Evolutionary conservation across 2,888 invertebrate species (phyloP).

Genomic region (Bombylius discolor): DNA sequence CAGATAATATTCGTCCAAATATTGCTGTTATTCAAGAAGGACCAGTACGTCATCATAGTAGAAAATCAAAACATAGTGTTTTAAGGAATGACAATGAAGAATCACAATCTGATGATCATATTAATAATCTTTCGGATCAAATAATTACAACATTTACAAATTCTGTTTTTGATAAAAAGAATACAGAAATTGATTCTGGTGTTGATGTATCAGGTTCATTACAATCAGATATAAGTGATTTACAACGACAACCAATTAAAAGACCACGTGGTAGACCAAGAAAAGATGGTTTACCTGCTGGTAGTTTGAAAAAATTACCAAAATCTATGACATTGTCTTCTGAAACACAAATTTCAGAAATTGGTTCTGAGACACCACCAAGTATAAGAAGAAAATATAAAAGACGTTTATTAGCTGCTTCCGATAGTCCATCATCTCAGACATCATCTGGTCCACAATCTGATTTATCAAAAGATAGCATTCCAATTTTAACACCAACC

Average conservation of each 20-base stretch:
- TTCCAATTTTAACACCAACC: neutral
- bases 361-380: neutral
- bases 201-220: constrained; percentile 11
- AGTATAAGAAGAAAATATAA: neutral
- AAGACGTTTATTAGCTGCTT: neutral
- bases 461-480: neutral
- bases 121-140: constrained; percentile 26
- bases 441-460: neutral
- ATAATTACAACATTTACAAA: constrained; percentile 11
- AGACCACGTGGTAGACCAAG: constrained; percentile 13
- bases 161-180: constrained; percentile 2
- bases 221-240: constrained; percentile 2
- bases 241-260: constrained; percentile 9
- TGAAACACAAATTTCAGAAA: neutral
- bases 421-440: neutral
- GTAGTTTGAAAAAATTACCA: constrained; percentile 21
- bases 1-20: constrained; percentile 33
- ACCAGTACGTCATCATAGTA: constrained; percentile 6
- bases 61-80: constrained; percentile 7
- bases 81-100: constrained; percentile 31
- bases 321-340: constrained; percentile 18
- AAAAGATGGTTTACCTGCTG: constrained; percentile 10
- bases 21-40: constrained; percentile 37
- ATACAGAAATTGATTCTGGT: constrained; percentile 10
- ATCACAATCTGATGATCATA: constrained; percentile 31